phyloP scores from a whole-genome alignment of 2,113 vertebrate genomes.

The Marmota monax region DNA sequence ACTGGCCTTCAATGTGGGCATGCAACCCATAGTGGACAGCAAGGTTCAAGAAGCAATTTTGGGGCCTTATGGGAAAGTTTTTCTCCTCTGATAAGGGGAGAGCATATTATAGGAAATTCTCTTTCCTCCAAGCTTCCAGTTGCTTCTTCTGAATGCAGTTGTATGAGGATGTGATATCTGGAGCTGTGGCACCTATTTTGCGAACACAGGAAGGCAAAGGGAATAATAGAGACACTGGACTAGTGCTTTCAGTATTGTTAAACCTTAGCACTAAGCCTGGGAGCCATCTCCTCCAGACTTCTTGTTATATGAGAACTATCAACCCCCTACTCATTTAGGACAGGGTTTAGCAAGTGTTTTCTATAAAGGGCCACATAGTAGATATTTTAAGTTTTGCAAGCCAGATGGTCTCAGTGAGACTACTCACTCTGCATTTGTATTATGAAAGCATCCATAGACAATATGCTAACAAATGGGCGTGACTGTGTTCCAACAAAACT shows the following conservation, averaged over 20 bases:
- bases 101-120: not conserved
- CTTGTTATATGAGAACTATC: slow-evolving; percentile 19
- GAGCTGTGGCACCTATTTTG: slow-evolving; percentile 41
- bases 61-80: not conserved
- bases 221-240: not conserved
- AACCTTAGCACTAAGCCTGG: not conserved
- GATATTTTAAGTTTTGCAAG: slow-evolving; percentile 23
- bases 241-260: not conserved
- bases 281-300: not conserved
- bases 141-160: not conserved
- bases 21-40: not conserved
- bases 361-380: slow-evolving; percentile 8
- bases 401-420: not conserved
- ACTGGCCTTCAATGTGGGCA: not conserved
- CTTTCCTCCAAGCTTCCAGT: not conserved
- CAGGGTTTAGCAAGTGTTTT: slow-evolving; percentile 34
- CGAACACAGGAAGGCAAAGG: not conserved
- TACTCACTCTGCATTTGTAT: slow-evolving; percentile 1
- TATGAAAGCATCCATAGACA: slow-evolving; percentile 9
- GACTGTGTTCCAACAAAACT: slow-evolving; percentile 35
- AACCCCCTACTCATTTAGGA: not conserved
- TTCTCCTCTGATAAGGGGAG: not conserved
- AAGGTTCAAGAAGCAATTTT: not conserved
- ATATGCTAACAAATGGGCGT: slow-evolving; percentile 7
- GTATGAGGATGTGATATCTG: slow-evolving; percentile 16